A percentile compares a stretch with the other conserved stretches of the same genome.
phyloP scores from a whole-genome alignment of 2,113 vertebrate genomes.

The Dasypus novemcinctus region DNA sequence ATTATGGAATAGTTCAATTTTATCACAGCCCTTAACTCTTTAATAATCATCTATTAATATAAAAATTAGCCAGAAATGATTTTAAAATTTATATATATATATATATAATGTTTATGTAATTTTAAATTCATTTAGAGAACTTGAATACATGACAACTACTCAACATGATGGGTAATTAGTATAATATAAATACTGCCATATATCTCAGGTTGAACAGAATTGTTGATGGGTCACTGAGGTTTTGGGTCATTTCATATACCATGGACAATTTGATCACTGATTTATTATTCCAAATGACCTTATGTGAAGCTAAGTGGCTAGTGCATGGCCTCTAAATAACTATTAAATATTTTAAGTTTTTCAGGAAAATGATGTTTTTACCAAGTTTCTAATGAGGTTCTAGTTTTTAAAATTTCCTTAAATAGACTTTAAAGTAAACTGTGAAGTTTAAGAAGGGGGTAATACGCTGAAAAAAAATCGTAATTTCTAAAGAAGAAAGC shows the following conservation, averaged over 20 bases:
- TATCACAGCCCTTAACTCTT: constrained; percentile 28
- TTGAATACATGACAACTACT: not conserved
- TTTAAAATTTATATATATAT: not conserved
- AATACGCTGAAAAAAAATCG: not conserved
- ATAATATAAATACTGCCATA: not conserved
- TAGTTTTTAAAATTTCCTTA: constrained; percentile 34
- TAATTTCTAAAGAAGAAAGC: constrained; percentile 23
- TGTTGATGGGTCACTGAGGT: not conserved
- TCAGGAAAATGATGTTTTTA: constrained; percentile 39
- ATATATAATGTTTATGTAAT: not conserved
- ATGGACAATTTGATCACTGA: not conserved
- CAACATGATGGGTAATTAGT: not conserved
- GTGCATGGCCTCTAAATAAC: not conserved
- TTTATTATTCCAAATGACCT: not conserved
- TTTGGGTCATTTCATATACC: not conserved
- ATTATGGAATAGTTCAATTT: constrained; percentile 51
- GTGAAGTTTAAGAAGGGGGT: not conserved
- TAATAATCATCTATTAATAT: constrained; percentile 21
- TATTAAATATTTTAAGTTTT: constrained; percentile 27
- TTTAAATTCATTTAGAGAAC: constrained; percentile 39
- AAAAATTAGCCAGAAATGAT: constrained; percentile 17
- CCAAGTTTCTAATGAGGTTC: constrained; percentile 31
- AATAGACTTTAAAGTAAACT: constrained; percentile 41
- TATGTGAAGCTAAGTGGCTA: not conserved
- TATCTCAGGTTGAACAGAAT: not conserved